phyloP scores from a whole-genome alignment of 2,113 vertebrate genomes.

The Macrotis lagotis region DNA sequence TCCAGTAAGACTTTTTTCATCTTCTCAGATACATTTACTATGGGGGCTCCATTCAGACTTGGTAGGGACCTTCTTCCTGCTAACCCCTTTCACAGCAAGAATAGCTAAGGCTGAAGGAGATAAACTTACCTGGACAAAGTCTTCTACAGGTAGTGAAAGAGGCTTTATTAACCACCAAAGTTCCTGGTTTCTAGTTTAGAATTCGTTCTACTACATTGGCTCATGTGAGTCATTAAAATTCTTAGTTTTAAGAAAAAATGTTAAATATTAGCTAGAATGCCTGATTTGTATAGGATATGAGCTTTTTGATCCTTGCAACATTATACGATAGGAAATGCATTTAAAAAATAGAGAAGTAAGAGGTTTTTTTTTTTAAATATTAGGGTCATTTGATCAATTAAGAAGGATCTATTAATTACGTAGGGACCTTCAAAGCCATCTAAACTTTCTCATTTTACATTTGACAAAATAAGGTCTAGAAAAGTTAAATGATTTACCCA shows the following conservation, averaged over 20 bases:
- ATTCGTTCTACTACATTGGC: not conserved
- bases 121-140: not conserved
- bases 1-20: not conserved
- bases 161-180: not conserved
- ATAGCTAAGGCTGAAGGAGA: not conserved
- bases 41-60: not conserved
- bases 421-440: not conserved
- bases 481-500: not conserved
- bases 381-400: not conserved
- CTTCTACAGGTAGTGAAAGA: not conserved
- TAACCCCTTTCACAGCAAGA: not conserved
- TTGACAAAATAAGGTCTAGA: not conserved
- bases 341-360: conserved; percentile 54
- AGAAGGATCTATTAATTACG: not conserved
- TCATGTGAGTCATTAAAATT: conserved; percentile 5
- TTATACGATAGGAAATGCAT: conserved; percentile 38
- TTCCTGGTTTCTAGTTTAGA: conserved; percentile 12
- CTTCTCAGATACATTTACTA: not conserved
- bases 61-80: not conserved
- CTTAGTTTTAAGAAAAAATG: not conserved
- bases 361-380: conserved; percentile 56
- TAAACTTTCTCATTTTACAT: not conserved
- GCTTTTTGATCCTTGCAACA: conserved; percentile 38
- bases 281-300: conserved; percentile 51
- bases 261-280: not conserved